These are phyloP conservation scores for Artibeus lituratus DNA, from an alignment of 2,797 vertebrate genomes.

Conservation along the genomic window DNA sequence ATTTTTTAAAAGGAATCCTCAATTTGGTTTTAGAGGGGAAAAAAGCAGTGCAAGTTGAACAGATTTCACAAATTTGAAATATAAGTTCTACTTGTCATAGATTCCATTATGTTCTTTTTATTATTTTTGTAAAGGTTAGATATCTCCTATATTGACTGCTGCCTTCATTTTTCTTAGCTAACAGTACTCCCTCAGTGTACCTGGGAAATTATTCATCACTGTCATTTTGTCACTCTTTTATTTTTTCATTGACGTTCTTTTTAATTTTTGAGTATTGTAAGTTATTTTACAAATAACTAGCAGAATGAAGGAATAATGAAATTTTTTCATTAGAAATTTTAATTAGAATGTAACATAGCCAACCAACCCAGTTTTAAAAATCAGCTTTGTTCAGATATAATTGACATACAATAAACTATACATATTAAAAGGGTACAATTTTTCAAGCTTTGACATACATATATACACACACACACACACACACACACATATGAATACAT, in stretches of 20 bases:
- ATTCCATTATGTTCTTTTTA: not conserved
- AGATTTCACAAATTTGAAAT: conserved; percentile 21
- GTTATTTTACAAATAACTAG: not conserved
- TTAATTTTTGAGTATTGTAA: not conserved
- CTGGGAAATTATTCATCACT: not conserved
- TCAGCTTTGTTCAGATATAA: not conserved
- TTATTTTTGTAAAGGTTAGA: not conserved
- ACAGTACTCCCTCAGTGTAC: not conserved
- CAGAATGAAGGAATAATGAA: not conserved
- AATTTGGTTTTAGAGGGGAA: not conserved
- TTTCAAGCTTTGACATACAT: not conserved
- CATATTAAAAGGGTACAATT: not conserved
- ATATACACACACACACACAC: not conserved
- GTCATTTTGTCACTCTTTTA: not conserved
- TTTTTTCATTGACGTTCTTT: not conserved
- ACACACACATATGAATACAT: not conserved
- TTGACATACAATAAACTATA: not conserved
- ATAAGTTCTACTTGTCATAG: not conserved
- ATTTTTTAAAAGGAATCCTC: not conserved
- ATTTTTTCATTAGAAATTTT: not conserved
- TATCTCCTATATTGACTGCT: not conserved
- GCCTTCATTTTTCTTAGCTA: not conserved
- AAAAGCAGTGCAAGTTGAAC: not conserved
- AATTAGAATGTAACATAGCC: not conserved
- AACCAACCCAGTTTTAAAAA: not conserved